Evolutionary conservation across 2,797 vertebrate genomes (phyloP).

Genomic region (Acrocephalus scirpaceus): DNA sequence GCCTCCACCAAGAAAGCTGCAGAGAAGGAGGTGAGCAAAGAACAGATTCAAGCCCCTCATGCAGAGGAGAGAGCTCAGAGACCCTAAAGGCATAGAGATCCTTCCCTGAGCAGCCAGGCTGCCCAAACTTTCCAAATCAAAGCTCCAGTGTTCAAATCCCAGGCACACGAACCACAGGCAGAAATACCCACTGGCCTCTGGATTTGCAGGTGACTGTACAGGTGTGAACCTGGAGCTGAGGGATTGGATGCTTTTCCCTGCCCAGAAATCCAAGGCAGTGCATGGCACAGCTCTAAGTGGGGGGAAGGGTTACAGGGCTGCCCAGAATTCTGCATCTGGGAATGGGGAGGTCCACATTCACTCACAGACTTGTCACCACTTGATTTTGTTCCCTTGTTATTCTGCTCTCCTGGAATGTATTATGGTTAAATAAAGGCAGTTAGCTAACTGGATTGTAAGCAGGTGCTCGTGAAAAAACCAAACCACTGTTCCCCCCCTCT

Average conservation of each 20-base stretch:
- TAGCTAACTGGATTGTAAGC: too few species aligned
- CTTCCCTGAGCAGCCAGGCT: not conserved
- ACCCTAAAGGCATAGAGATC: not conserved
- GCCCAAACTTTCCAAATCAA: not conserved
- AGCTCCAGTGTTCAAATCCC: not conserved
- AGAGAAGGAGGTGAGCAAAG: not conserved
- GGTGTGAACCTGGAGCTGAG: not conserved
- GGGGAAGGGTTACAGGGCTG: not conserved
- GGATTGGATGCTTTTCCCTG: fast-evolving
- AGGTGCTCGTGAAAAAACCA: too few species aligned
- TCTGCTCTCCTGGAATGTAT: not conserved
- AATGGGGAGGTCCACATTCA: not conserved
- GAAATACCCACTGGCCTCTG: not conserved
- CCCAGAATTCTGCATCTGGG: not conserved
- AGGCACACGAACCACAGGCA: not conserved
- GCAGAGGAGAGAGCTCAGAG: not conserved
- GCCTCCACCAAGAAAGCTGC: not conserved
- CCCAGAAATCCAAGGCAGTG: not conserved
- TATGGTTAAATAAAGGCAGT: not conserved
- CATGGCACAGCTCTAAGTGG: not conserved
- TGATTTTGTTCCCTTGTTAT: not conserved
- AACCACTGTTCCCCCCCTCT: too few species aligned
- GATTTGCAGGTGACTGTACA: not conserved
- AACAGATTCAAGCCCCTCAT: not conserved
- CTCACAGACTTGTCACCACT: not conserved